Conservation (phyloP, 2,888 invertebrate species). For the Macrophya annulata region DNA sequence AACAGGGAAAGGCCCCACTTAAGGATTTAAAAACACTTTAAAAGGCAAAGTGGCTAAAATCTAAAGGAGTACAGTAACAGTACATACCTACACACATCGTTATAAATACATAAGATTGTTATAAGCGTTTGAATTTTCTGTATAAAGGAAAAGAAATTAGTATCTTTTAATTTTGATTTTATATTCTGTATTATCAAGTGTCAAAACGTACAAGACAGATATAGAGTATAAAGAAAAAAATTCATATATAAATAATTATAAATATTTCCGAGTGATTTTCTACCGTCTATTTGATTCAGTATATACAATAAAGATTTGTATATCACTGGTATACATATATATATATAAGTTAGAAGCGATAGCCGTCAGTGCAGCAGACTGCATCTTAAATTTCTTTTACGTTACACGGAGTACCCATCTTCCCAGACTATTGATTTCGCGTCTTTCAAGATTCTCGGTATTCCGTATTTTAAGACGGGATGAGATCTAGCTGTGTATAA, state of each 20-base stretch:
- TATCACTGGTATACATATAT: neutral
- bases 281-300: too few species aligned
- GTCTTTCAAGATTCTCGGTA: conserved; percentile 15
- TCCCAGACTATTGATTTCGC: conserved; percentile 36
- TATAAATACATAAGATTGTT: neutral
- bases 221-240: too few species aligned
- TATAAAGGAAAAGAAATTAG: neutral
- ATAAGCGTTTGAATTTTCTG: neutral
- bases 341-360: neutral
- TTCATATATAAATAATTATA: too few species aligned
- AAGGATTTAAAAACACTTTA: conserved; percentile 5
- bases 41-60: neutral
- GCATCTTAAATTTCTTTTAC: neutral
- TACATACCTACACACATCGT: neutral
- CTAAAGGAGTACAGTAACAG: neutral
- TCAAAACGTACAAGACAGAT: too few species aligned
- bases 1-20: neutral
- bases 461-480: conserved; percentile 27
- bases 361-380: neutral
- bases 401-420: neutral
- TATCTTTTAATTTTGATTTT: too few species aligned
- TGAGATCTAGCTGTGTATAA: neutral
- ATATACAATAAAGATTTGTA: neutral
- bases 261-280: too few species aligned
- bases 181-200: too few species aligned